phyloP scores from a whole-genome alignment of 53 echinoderm and acorn worm genomes.

The Henricia sp. region DNA sequence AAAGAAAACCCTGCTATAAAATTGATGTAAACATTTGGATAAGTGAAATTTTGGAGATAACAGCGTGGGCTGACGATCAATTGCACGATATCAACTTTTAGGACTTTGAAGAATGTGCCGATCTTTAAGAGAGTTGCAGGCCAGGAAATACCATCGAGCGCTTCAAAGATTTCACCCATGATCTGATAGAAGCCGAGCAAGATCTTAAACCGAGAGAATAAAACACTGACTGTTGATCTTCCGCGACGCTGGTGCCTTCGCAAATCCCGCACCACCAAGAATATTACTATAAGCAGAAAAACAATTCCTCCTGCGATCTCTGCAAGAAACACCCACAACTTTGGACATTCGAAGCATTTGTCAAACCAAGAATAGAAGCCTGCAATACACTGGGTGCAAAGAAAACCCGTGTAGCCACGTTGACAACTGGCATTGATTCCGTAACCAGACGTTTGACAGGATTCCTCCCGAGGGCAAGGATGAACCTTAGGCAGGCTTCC shows the following conservation, averaged over 20 bases:
- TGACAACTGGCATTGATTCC: conserved; percentile 10
- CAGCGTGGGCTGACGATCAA: conserved; percentile 41
- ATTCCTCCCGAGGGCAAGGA: conserved; percentile 13
- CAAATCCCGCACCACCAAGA: background rate
- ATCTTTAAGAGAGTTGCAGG: conserved; percentile 19
- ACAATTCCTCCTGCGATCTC: background rate
- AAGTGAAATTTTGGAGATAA: conserved; percentile 35
- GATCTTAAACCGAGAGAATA: conserved; percentile 61
- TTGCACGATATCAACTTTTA: conserved; percentile 41
- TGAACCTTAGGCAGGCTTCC: conserved; percentile 38
- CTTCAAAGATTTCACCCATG: conserved; percentile 43
- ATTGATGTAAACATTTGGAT: conserved; percentile 35
- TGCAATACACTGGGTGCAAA: conserved; percentile 22
- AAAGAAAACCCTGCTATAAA: conserved; percentile 9
- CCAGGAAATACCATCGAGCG: conserved; percentile 54
- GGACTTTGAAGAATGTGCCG: conserved; percentile 25
- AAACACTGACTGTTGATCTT: conserved; percentile 10
- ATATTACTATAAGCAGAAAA: background rate
- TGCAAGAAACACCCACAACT: background rate
- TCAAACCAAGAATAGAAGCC: conserved; percentile 35
- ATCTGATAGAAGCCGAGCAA: conserved; percentile 71
- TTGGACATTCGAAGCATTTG: conserved; percentile 25
- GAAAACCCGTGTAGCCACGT: conserved; percentile 33
- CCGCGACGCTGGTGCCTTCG: background rate
- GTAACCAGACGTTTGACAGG: conserved; percentile 3